Percentiles rank a stretch among this genome's conserved stretches.
phyloP scores from a whole-genome alignment of 2,888 invertebrate species.

The Alviniconcha strummeri region DNA sequence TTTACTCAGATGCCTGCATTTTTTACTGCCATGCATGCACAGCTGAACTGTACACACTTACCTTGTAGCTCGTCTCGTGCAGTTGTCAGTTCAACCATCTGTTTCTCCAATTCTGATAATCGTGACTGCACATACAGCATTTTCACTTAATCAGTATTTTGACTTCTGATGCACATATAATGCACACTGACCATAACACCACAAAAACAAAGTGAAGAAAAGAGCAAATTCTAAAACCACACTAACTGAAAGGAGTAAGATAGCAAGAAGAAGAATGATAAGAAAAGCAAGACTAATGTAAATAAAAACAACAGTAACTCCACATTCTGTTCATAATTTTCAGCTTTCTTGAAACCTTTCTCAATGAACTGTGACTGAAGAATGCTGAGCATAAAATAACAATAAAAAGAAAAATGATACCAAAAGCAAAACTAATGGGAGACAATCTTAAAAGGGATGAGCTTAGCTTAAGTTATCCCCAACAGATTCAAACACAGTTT shows the following conservation, averaged over 20 bases:
- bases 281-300: no score
- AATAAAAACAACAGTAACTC: background rate
- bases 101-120: conserved; percentile 53
- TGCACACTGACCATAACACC: no score
- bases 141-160: no score
- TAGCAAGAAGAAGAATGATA: background rate
- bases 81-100: conserved; percentile 49
- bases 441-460: no score
- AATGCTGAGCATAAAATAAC: no score
- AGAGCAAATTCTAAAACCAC: background rate
- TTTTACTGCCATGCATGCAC: no score
- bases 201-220: no score
- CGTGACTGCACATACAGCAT: conserved; percentile 44
- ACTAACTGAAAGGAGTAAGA: background rate
- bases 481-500: no score
- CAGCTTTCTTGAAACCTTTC: background rate
- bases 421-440: background rate
- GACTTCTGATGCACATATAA: no score
- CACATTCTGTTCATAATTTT: background rate
- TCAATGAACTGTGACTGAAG: no score
- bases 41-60: conserved; percentile 32
- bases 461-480: no score
- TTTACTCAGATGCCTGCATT: no score
- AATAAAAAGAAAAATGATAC: background rate
- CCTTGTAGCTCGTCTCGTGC: conserved; percentile 57